phyloP scores from a whole-genome alignment of 2,888 invertebrate genomes.

The Drosophila multiciliata region DNA sequence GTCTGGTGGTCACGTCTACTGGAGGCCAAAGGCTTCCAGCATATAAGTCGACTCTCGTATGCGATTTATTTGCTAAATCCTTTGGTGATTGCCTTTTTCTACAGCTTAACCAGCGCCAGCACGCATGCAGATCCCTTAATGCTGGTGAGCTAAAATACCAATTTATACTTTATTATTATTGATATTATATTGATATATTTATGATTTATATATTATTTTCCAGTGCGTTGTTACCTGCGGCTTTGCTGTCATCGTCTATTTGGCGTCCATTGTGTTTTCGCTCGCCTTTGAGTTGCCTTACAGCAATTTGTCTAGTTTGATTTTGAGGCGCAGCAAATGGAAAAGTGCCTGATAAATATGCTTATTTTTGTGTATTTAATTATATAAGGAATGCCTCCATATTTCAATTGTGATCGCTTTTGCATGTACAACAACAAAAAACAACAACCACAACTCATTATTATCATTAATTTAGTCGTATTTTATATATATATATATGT shows the following conservation, averaged over 20 bases:
- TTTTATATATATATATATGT: slow-evolving; percentile 11
- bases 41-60: slow-evolving; percentile 87
- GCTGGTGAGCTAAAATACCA: slow-evolving; percentile 71
- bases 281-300: slow-evolving; percentile 84
- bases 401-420: slow-evolving; percentile 69
- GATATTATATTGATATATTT: no score
- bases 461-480: slow-evolving; percentile 50
- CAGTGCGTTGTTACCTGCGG: slow-evolving; percentile 82
- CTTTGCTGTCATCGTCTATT: slow-evolving; percentile 82
- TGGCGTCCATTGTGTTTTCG: slow-evolving; percentile 82
- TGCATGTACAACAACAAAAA: slow-evolving; percentile 61
- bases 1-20: slow-evolving; percentile 84
- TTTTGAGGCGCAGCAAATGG: slow-evolving; percentile 59
- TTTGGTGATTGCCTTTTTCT: slow-evolving; percentile 86
- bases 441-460: slow-evolving; percentile 53
- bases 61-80: slow-evolving; percentile 88
- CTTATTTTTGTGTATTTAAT: slow-evolving; percentile 37
- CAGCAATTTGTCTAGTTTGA: slow-evolving; percentile 80
- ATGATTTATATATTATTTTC: background rate
- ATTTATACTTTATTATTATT: background rate
- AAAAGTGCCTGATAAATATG: slow-evolving; percentile 67
- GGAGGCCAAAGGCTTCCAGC: slow-evolving; percentile 83
- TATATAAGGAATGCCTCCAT: slow-evolving; percentile 55
- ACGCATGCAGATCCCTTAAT: slow-evolving; percentile 84
- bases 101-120: slow-evolving; percentile 82